Evolutionary conservation across 1,140 invertebrate genomes (phyloP).

Genomic region (Cataglyphis hispanica): DNA sequence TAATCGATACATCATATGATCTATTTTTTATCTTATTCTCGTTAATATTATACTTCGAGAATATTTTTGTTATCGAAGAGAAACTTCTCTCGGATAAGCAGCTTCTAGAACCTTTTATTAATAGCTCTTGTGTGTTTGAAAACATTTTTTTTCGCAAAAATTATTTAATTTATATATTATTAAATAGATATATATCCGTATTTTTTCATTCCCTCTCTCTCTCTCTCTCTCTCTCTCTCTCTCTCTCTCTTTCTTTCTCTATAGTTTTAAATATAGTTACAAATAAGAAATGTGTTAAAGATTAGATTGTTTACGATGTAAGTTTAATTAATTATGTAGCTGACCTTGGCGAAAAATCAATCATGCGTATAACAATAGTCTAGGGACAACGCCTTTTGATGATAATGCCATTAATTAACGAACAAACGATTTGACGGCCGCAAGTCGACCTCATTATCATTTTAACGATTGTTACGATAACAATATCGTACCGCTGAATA

Average conservation of each 20-base stretch:
- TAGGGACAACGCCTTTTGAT: slow-evolving; percentile 41
- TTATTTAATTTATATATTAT: no score
- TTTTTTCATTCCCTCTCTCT: neutral
- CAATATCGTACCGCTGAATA: neutral
- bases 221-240: neutral
- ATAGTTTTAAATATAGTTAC: neutral
- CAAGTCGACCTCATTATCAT: slow-evolving; percentile 59
- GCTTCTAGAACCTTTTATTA: neutral
- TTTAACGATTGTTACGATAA: slow-evolving; percentile 30
- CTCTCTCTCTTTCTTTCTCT: neutral
- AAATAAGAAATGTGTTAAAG: neutral
- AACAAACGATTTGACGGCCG: slow-evolving; percentile 73
- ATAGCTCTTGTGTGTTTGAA: neutral
- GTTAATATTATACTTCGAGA: neutral
- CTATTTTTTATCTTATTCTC: neutral
- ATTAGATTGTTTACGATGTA: neutral
- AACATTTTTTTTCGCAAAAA: neutral
- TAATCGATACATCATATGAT: neutral
- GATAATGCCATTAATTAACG: slow-evolving; percentile 75
- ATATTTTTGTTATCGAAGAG: neutral
- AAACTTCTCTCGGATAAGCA: neutral
- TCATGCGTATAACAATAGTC: slow-evolving; percentile 50
- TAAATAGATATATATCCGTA: neutral
- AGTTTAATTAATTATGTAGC: slow-evolving; percentile 20
- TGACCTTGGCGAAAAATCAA: slow-evolving; percentile 70